Evolutionary conservation across 2,113 vertebrate species (phyloP).

Genomic region (Alexandromys fortis): DNA sequence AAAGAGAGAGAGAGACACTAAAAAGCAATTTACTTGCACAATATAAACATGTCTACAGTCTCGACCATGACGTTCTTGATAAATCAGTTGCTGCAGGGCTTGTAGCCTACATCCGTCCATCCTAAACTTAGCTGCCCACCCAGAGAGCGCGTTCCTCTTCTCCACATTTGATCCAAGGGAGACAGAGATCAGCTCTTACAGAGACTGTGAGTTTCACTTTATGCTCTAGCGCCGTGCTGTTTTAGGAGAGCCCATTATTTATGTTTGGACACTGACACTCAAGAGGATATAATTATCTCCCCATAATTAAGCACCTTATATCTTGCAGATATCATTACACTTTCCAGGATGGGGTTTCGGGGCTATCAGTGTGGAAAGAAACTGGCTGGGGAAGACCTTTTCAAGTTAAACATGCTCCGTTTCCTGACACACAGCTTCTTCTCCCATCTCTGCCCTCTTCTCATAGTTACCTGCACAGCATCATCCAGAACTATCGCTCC

Average conservation of each 20-base stretch:
- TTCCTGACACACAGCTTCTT: not conserved
- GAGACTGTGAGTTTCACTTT: not conserved
- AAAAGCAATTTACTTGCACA: conserved; percentile 35
- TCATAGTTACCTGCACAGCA: not conserved
- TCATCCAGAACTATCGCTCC: too few relatives aligned
- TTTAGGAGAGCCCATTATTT: conserved; percentile 7
- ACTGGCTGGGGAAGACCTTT: conserved; percentile 13
- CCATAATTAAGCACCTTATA: not conserved
- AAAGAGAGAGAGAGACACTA: not conserved
- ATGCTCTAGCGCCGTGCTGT: not conserved
- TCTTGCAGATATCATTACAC: conserved; percentile 66
- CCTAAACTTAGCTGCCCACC: not conserved
- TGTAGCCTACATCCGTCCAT: not conserved
- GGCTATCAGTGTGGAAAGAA: not conserved
- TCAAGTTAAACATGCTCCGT: conserved; percentile 46
- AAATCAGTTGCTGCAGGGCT: not conserved
- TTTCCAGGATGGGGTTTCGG: conserved; percentile 64
- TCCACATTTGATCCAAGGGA: not conserved
- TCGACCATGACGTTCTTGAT: not conserved
- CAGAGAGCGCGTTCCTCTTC: not conserved
- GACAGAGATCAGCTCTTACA: not conserved
- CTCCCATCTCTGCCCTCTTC: not conserved
- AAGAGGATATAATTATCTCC: conserved; percentile 66
- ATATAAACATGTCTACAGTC: not conserved
- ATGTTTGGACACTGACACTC: not conserved